Evolutionary conservation across 1,140 invertebrate genomes (phyloP).

Genomic region (Meloidogyne exigua): DNA sequence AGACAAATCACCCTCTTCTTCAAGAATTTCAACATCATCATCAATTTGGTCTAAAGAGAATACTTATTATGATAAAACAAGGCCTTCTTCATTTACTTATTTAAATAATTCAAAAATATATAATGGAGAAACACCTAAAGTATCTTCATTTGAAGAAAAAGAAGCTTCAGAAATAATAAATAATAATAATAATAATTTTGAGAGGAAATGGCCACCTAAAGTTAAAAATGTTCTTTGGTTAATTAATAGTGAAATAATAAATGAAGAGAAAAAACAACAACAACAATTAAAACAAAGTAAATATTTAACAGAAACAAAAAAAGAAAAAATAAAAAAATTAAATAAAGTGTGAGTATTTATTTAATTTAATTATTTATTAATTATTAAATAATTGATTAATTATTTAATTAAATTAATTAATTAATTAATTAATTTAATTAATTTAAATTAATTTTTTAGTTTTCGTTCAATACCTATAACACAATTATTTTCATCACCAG

Average conservation of each 20-base stretch:
- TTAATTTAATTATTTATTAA: no score
- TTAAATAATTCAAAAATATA: not conserved
- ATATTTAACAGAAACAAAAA: not conserved
- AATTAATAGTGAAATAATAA: not conserved
- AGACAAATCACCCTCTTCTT: not conserved
- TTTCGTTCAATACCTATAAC: not conserved
- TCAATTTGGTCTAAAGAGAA: not conserved
- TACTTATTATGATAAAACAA: not conserved
- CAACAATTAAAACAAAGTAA: not conserved
- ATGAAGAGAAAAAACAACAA: no score
- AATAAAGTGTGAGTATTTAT: not conserved
- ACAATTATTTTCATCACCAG: not conserved
- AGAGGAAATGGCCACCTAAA: not conserved
- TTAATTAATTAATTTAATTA: no score
- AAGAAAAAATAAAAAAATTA: slow-evolving; percentile 1
- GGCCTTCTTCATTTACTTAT: not conserved
- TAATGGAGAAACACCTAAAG: not conserved
- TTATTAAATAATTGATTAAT: no score
- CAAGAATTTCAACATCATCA: not conserved
- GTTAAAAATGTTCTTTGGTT: not conserved
- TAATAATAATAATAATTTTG: not conserved
- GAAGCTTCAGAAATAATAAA: not conserved
- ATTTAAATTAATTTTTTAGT: not conserved
- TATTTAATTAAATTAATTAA: no score
- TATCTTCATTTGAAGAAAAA: not conserved